These are phyloP conservation scores for Eudemis profundana DNA, from an alignment of 2,888 invertebrate genomes.

Conservation along the genomic window DNA sequence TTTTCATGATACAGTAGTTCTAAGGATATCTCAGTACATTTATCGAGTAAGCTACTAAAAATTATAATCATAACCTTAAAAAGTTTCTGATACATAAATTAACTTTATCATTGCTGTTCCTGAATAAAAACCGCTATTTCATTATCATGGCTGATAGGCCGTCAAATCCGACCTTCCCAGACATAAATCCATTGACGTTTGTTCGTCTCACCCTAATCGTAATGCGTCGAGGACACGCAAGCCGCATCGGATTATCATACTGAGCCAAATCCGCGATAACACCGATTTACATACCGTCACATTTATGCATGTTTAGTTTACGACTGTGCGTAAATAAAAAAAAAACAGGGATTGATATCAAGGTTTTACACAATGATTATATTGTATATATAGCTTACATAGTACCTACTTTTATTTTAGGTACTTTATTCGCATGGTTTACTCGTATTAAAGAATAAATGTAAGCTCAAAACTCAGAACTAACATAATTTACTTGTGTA, in stretches of 20 bases:
- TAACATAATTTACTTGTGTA: no score
- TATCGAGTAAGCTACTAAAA: no score
- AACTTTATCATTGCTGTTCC: neutral
- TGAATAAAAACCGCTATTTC: neutral
- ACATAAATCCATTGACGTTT: conserved; percentile 17
- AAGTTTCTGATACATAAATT: neutral
- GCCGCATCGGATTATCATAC: conserved; percentile 16
- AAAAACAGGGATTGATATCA: neutral
- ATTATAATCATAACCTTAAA: neutral
- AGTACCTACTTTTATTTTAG: no score
- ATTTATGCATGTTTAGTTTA: conserved; percentile 6
- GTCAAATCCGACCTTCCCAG: neutral
- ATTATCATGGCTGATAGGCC: conserved; percentile 9
- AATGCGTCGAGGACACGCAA: conserved; percentile 15
- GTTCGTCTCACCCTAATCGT: neutral
- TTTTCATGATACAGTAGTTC: no score
- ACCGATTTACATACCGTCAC: conserved; percentile 20
- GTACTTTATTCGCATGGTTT: no score
- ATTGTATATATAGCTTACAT: no score
- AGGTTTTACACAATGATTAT: no score
- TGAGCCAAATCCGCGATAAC: conserved; percentile 26
- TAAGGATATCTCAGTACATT: no score
- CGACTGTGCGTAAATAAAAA: neutral
- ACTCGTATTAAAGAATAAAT: no score
- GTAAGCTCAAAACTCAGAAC: no score